These are phyloP conservation scores for Geodia barretti DNA, from an alignment of 37 sponge, comb jelly and placozoan species.

Conservation along the genomic window DNA sequence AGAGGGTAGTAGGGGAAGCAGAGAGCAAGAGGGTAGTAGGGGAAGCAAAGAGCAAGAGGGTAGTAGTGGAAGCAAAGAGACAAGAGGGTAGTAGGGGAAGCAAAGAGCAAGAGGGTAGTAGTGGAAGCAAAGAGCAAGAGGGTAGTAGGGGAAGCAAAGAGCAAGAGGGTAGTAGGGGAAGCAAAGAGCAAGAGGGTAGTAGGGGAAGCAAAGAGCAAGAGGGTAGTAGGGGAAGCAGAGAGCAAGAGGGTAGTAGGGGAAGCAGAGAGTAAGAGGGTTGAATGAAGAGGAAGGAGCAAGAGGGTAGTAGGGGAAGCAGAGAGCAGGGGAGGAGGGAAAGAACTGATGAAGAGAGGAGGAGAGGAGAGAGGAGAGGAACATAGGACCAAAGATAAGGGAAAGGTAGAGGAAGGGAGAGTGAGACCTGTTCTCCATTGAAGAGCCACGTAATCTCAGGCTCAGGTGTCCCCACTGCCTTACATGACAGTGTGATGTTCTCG, in stretches of 20 bases:
- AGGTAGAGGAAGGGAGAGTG: not conserved
- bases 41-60: too few species aligned
- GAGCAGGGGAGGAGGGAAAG: not conserved
- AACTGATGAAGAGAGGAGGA: not conserved
- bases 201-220: too few species aligned
- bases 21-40: not conserved
- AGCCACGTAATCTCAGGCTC: conserved; percentile 19
- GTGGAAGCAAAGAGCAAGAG: not conserved
- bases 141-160: not conserved
- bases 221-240: too few species aligned
- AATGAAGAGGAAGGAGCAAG: too few species aligned
- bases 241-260: too few species aligned
- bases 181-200: not conserved
- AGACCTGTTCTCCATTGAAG: not conserved
- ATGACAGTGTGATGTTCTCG: conserved; percentile 1
- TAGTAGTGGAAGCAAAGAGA: not conserved
- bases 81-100: not conserved
- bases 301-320: not conserved
- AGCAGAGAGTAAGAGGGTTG: too few species aligned
- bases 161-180: not conserved
- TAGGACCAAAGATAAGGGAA: not conserved
- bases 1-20: not conserved
- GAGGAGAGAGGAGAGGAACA: not conserved
- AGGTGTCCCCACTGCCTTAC: conserved; percentile 28
- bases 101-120: not conserved